These are phyloP conservation scores for Morpho achilles DNA, from an alignment of 2,888 invertebrate genomes.

Conservation along the genomic window DNA sequence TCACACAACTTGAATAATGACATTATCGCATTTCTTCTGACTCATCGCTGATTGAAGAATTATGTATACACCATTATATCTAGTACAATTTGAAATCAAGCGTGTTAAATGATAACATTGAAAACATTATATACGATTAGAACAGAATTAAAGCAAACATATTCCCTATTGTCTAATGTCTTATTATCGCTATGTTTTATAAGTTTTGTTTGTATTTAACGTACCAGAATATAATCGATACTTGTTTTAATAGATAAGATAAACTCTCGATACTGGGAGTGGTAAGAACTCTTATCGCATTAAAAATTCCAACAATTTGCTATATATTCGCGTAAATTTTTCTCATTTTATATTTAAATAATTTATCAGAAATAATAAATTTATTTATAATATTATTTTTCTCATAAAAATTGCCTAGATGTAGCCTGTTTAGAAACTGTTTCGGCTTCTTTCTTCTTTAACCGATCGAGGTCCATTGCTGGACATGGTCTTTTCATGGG, in stretches of 20 bases:
- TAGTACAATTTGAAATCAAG: slow-evolving; percentile 1
- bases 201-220: slow-evolving; percentile 15
- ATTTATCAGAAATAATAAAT: no score
- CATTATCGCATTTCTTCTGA: slow-evolving; percentile 11
- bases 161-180: slow-evolving; percentile 19
- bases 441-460: no score
- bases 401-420: no score
- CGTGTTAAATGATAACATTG: slow-evolving; percentile 6
- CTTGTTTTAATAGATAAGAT: slow-evolving; percentile 58
- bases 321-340: no score
- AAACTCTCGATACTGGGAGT: slow-evolving; percentile 41
- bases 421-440: no score
- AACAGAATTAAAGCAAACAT: neutral
- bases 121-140: neutral
- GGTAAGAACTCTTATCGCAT: slow-evolving; percentile 62
- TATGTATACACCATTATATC: neutral
- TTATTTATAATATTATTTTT: no score
- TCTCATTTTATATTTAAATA: no score
- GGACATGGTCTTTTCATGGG: no score
- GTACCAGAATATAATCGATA: slow-evolving; percentile 45
- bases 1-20: neutral
- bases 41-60: slow-evolving; percentile 1
- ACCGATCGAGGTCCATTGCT: no score
- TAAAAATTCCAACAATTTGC: slow-evolving; percentile 36
- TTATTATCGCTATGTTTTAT: slow-evolving; percentile 17